These are phyloP conservation scores for Phasianus colchicus DNA, from an alignment of 2,113 vertebrate species.

Conservation along the genomic window DNA sequence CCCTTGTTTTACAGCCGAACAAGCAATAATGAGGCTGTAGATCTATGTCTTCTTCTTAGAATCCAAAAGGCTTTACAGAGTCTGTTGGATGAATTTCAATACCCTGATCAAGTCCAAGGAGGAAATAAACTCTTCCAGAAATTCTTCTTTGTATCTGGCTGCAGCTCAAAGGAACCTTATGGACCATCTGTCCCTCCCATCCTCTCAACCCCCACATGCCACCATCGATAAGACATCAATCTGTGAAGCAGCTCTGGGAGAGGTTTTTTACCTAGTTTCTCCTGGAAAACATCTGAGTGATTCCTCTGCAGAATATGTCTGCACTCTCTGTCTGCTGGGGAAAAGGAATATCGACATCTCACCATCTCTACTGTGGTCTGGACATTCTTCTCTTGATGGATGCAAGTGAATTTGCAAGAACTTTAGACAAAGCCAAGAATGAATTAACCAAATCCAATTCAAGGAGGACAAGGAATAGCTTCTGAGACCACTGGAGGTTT, in stretches of 20 bases:
- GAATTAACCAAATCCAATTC: conserved; percentile 32
- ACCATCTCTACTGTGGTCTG: not conserved
- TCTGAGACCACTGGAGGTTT: not conserved
- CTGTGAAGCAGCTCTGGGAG: conserved; percentile 49
- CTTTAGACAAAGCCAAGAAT: conserved; percentile 33
- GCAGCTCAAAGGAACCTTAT: conserved; percentile 63
- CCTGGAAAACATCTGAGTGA: not conserved
- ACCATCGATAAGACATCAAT: conserved; percentile 66
- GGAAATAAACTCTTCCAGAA: conserved; percentile 72
- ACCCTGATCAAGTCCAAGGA: conserved; percentile 58
- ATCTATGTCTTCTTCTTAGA: conserved; percentile 66
- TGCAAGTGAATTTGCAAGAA: not conserved
- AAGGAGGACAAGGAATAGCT: conserved; percentile 7
- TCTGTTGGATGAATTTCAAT: conserved; percentile 69
- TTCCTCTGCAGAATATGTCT: conserved; percentile 17
- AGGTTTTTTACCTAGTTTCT: conserved; percentile 37
- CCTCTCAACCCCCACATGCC: conserved; percentile 62
- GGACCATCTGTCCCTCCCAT: conserved; percentile 67
- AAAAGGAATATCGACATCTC: conserved; percentile 28
- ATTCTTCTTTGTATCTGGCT: conserved; percentile 64
- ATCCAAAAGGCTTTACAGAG: conserved; percentile 62
- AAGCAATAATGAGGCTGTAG: conserved; percentile 59
- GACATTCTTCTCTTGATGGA: conserved; percentile 42
- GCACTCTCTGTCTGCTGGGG: not conserved
- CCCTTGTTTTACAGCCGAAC: conserved; percentile 55